phyloP scores from a whole-genome alignment of 1,140 invertebrate genomes.

The Grapholita molesta region DNA sequence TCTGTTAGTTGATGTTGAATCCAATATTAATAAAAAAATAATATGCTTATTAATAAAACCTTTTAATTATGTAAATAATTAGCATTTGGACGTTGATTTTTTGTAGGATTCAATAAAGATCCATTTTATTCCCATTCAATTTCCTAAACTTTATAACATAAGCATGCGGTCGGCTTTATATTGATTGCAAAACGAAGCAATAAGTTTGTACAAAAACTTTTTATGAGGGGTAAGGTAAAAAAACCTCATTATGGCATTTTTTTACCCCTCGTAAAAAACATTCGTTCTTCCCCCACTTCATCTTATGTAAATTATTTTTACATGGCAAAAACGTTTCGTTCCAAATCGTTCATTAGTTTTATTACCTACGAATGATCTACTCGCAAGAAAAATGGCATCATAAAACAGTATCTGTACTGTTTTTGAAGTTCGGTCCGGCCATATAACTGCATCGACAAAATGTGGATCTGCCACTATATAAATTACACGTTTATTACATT shows the following conservation, averaged over 20 bases:
- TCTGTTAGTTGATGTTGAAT: constrained; percentile 46
- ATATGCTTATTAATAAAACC: constrained; percentile 47
- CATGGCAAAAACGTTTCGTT: too few species aligned
- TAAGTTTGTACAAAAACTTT: neutral
- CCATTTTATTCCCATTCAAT: neutral
- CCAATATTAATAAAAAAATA: constrained; percentile 73
- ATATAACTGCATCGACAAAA: too few species aligned
- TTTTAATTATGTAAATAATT: constrained; percentile 39
- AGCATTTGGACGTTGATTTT: constrained; percentile 27
- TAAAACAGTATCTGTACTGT: neutral
- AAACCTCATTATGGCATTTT: too few species aligned
- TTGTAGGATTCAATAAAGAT: constrained; percentile 32
- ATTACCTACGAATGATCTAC: neutral
- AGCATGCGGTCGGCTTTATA: neutral
- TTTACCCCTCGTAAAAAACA: too few species aligned
- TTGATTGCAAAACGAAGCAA: neutral
- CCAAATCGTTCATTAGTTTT: neutral
- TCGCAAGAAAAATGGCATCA: neutral
- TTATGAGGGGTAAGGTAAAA: too few species aligned
- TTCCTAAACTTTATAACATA: neutral
- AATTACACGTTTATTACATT: too few species aligned
- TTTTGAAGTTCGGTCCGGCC: too few species aligned
- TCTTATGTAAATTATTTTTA: too few species aligned
- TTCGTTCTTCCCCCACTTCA: too few species aligned
- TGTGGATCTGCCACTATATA: too few species aligned